Evolutionary conservation across 2,113 vertebrate species (phyloP), one percentile per base, ranked within the genome.

Genomic region (Aythya baeri): DNA sequence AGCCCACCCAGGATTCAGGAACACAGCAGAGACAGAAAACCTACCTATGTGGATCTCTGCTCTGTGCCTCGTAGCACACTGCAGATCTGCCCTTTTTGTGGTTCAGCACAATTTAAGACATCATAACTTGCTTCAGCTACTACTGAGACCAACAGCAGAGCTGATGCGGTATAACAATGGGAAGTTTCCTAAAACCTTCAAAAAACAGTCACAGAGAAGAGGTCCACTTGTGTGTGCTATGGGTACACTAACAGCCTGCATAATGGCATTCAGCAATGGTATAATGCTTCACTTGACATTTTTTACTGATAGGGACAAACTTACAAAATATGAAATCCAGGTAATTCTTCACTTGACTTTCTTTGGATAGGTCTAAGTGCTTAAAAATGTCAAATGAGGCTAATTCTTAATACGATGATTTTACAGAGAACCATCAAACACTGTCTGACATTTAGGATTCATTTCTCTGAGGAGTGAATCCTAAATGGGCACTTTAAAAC

Each of bases 311-410:
- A 63, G 34, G 41, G 31, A 63, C 70, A 91, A 91, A 83, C 4
- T 86, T 31, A 15, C 6, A 41, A 72, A 92, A 82, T 38, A 17
- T 25, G 52, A 72, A 85, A 92, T 73, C 16, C 22, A 79, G 43
- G 9, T 68, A 83, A 81, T 65, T 84, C 43, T 91, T 96, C 4
- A 6, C 62, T 71, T 52, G 68, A 86, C 83, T 86, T 88, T 74
- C 65, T 80, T 84, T 67, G 6, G 15, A 34, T 89, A 73, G 34
- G 75, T 50, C 21, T 76, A 85, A 94, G 44, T 65, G 34, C 44
- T 91, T 92, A 79, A 93, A 92, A 91, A 87, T 91, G 83, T 92
- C 87, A 95, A 92, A 91, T 65, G 18, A 82, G 58, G 44, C n/a
- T 82, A 72, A 74, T 85, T 94, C 62, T 78, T 82, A 91, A 88